Conservation (phyloP, 2,888 invertebrate species). For the Dusona sp. region DNA sequence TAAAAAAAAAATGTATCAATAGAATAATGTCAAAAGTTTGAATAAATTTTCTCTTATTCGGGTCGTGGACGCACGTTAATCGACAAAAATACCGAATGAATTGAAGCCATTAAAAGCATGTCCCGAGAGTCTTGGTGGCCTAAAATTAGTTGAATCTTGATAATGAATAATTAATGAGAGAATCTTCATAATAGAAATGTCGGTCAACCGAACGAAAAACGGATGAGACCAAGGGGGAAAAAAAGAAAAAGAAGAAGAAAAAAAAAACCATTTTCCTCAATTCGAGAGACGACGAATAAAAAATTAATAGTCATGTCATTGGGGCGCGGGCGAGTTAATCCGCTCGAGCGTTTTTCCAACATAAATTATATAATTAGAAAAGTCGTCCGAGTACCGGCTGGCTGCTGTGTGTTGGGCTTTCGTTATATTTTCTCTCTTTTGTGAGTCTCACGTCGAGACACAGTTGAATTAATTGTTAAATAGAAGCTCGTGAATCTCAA, state of each 20-base stretch:
- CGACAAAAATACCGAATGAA: not conserved
- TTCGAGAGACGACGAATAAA: not conserved
- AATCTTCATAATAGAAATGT: not conserved
- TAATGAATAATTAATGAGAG: not conserved
- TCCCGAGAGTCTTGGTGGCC: not conserved
- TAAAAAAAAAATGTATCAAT: not conserved
- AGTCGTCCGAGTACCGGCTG: slow-evolving; percentile 33
- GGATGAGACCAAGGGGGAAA: not conserved
- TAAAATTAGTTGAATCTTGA: not conserved
- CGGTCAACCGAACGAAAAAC: not conserved
- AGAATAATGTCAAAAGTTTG: not conserved
- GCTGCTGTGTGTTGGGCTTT: slow-evolving; percentile 15
- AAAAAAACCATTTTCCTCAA: not conserved
- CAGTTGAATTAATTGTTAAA: slow-evolving; percentile 68
- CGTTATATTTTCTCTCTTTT: slow-evolving; percentile 4
- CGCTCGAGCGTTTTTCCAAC: slow-evolving; percentile 40
- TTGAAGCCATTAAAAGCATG: not conserved
- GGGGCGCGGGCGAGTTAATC: slow-evolving; percentile 3
- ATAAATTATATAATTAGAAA: slow-evolving; percentile 63
- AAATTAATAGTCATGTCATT: slow-evolving; percentile 17
- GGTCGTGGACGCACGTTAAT: not conserved
- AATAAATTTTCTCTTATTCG: not conserved
- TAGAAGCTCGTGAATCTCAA: slow-evolving; percentile 70
- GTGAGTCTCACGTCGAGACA: slow-evolving; percentile 42
- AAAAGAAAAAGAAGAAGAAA: not conserved